phyloP scores from a whole-genome alignment of 2,888 invertebrate genomes.

The Drosophila basisetae region DNA sequence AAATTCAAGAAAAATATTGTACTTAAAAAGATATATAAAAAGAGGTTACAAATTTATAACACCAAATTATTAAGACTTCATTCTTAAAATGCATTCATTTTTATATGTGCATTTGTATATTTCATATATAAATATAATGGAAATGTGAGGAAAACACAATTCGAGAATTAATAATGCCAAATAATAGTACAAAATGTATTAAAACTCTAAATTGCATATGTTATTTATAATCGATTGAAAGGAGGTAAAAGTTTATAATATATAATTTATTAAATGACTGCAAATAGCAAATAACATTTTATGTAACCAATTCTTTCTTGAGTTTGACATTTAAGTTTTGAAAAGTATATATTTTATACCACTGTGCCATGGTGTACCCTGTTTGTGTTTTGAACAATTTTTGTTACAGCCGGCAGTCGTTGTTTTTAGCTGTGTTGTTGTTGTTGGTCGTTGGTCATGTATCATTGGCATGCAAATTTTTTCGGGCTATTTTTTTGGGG shows the following conservation, averaged over 20 bases:
- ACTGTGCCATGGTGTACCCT: conserved; percentile 33
- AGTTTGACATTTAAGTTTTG: neutral
- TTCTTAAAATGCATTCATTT: neutral
- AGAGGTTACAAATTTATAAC: neutral
- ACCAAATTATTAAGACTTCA: neutral
- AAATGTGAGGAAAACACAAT: neutral
- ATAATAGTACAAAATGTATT: neutral
- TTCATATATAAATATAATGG: neutral
- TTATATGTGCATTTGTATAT: neutral
- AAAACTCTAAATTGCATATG: neutral
- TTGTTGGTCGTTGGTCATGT: conserved; percentile 36
- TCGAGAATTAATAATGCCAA: neutral
- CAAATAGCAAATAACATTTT: neutral
- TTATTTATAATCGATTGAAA: neutral
- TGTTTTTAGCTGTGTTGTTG: conserved; percentile 6
- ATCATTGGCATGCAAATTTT: conserved; percentile 75
- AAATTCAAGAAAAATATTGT: neutral
- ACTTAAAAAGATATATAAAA: neutral
- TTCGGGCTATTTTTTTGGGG: neutral
- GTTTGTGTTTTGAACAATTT: conserved; percentile 43
- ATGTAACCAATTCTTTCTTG: neutral
- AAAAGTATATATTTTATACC: conserved; percentile 3
- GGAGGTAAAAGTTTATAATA: neutral
- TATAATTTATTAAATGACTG: neutral
- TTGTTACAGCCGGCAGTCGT: conserved; percentile 19